Base-by-base conservation (phyloP, 2,888 invertebrate genomes). In the Cataglyphis rosenhaueri region DNA sequence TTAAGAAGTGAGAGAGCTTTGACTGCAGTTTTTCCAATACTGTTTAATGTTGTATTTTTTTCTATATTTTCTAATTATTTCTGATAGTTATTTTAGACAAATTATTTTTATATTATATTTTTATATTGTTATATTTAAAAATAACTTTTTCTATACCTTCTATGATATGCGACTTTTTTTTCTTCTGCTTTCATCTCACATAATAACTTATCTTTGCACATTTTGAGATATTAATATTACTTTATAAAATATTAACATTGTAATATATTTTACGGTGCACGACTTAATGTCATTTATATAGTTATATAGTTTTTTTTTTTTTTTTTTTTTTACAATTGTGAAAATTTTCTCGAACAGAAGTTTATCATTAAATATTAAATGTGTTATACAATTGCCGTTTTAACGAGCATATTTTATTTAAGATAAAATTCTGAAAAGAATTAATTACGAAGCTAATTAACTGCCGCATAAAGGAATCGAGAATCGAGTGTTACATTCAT, bases 371-470 rank as follows among this genome's bases (percentile, higher is more conserved):
- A 70, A 29, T 73, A 18, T 48, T 8, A 25, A 44, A 66, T 25
- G 15, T 12, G 12, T 64, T 55, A 62, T 0, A n/a, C 44, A 8
- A 59, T 78, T 12, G 25, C 10, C 1, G 18, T 57, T 0, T 66
- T 29, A 55, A 57, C 41, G 8, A 55, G 5, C 6, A 12, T 4
- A 57, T 29, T 12, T 65, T 48, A 29, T 21, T 0, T 21, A 5
- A 76, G 29, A 21, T 25, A 12, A 15, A 68, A 70, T 57, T 8
- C 9, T 4, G 38, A 71, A 21, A 44, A 29, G n/a, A 73, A 48
- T 35, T 73, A 21, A 61, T 79, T 44, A 25, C 48, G 18, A 71
- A 70, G 18, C 10, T 78, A 59, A 78, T 59, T 44, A 71, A 21
- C 12, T 21, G 2, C 8, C 21, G n/a, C 48, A 21, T 15, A 10